Conservation (phyloP, 2,888 invertebrate species). For the Dryococelus australis region DNA sequence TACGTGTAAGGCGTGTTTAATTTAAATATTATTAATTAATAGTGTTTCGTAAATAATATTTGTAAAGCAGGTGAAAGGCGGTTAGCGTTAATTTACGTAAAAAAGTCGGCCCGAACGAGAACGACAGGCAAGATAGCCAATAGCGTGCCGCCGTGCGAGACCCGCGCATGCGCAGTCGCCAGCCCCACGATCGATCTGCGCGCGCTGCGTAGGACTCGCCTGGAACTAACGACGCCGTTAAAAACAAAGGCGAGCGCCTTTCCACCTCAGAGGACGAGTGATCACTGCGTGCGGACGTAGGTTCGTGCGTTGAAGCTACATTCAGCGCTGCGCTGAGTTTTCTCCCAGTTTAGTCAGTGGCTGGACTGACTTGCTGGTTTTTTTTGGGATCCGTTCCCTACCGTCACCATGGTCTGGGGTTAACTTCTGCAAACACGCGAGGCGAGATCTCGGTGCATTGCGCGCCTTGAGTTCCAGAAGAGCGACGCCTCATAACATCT, state of each 20-base stretch:
- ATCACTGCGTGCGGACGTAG: background rate
- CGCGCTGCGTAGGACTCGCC: background rate
- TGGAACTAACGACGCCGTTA: background rate
- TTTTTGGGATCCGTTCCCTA: background rate
- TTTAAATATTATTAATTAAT: background rate
- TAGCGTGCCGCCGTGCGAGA: background rate
- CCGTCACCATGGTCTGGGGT: background rate
- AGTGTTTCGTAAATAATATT: background rate
- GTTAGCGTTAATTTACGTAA: background rate
- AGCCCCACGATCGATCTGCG: background rate
- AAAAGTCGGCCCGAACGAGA: background rate
- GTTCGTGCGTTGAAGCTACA: background rate
- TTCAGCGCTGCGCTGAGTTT: background rate
- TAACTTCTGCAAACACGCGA: background rate
- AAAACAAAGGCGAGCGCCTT: background rate
- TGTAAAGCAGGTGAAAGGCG: background rate
- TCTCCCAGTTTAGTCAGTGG: constrained; percentile 16
- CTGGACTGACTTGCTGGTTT: constrained; percentile 12
- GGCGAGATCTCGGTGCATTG: background rate
- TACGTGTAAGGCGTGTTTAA: background rate
- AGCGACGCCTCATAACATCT: background rate
- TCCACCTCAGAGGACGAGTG: background rate
- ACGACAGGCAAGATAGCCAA: background rate
- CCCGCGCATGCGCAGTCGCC: background rate
- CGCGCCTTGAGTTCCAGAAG: background rate